Percentiles rank a stretch among this genome's conserved stretches.
phyloP scores from a whole-genome alignment of 2,888 invertebrate species.

The Polyommatus iphigenia region DNA sequence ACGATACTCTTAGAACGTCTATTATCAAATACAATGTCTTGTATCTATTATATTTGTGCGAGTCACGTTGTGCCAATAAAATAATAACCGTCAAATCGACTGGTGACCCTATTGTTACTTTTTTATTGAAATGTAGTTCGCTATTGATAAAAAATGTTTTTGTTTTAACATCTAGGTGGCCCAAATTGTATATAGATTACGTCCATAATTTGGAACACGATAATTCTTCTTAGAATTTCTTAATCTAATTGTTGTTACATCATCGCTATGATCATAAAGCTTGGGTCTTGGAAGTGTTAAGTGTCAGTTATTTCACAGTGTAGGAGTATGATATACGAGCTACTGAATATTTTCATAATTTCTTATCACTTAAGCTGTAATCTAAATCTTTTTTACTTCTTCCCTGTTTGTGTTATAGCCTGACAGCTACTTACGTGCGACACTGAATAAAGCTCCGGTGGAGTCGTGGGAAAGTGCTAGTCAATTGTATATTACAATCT shows the following conservation, averaged over 20 bases:
- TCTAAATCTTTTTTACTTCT: neutral
- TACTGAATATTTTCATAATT: neutral
- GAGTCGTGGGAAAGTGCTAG: neutral
- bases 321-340: constrained; percentile 5
- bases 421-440: neutral
- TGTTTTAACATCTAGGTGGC: constrained; percentile 31
- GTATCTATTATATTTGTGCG: constrained; percentile 26
- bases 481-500: constrained; percentile 20
- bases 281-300: constrained; percentile 9
- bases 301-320: constrained; percentile 3
- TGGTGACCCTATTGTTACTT: constrained; percentile 24
- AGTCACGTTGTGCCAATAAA: constrained; percentile 28
- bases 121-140: constrained; percentile 21
- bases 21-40: constrained; percentile 22
- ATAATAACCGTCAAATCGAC: constrained; percentile 21
- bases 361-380: neutral
- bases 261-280: constrained; percentile 20
- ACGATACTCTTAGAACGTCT: neutral
- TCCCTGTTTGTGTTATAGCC: neutral
- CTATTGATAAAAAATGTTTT: constrained; percentile 29
- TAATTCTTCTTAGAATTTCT: constrained; percentile 6
- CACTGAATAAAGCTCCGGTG: neutral
- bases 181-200: constrained; percentile 25
- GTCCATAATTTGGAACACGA: constrained; percentile 11
- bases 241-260: constrained; percentile 21